Conservation (phyloP, 2,888 invertebrate species). For the Thysanoteuthis rhombus region DNA sequence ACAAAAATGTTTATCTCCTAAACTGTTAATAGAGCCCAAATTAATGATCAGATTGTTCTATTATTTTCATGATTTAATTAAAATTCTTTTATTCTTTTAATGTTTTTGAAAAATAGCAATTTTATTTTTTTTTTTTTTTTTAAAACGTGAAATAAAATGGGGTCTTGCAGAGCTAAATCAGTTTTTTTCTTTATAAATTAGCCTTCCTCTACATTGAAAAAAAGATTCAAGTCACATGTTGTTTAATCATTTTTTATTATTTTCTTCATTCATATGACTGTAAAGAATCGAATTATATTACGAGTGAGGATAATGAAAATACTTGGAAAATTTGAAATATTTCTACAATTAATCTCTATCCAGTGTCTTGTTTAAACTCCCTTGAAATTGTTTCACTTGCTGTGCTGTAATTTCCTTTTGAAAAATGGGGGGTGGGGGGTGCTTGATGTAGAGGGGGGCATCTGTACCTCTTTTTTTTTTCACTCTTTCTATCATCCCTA, state of each 20-base stretch:
- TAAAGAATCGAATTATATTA: not conserved
- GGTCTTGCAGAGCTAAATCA: not conserved
- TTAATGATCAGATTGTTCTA: not conserved
- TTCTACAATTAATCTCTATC: not conserved
- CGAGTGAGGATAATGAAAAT: not conserved
- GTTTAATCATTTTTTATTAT: not conserved
- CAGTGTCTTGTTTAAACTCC: not conserved
- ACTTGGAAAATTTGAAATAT: not conserved
- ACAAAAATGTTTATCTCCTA: not conserved
- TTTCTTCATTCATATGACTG: not conserved
- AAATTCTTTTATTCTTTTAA: not conserved
- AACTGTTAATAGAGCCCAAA: not conserved
- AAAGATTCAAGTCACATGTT: not conserved
- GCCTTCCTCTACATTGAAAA: not conserved
- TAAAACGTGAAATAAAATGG: not conserved
- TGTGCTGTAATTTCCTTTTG: not conserved
- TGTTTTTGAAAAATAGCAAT: not conserved
- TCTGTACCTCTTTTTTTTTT: not conserved
- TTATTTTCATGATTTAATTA: not conserved
- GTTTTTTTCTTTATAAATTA: not conserved
- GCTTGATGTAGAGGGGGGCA: not conserved
- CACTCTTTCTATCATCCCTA: not conserved
- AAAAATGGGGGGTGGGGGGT: not conserved
- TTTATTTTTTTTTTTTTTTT: no score
- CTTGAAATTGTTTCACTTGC: not conserved